Percentiles rank a stretch among this genome's conserved stretches.
Evolutionary conservation across 2,113 vertebrate species (phyloP).

Genomic region (Barbus barbus): DNA sequence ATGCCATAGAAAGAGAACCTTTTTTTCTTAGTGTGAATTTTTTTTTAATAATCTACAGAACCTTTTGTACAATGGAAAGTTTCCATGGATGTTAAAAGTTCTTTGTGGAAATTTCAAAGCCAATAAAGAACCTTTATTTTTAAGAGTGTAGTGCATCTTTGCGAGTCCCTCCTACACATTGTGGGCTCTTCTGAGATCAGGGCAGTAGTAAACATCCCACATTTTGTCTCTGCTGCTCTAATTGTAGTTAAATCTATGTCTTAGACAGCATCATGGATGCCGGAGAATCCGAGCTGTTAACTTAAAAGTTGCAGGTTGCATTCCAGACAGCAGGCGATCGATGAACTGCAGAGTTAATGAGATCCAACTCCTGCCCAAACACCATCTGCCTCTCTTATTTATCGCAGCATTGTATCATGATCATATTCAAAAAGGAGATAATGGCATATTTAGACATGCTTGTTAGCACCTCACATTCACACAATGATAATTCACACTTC

Average conservation of each 20-base stretch:
- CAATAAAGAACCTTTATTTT: background rate
- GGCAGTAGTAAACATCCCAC: conserved; percentile 23
- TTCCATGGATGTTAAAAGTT: background rate
- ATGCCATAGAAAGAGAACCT: too few relatives aligned
- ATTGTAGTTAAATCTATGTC: conserved; percentile 11
- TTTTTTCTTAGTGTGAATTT: too few relatives aligned
- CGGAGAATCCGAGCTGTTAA: conserved; percentile 30
- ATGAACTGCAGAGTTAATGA: conserved; percentile 35
- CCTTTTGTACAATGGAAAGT: background rate
- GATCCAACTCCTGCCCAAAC: conserved; percentile 39
- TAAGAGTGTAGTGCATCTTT: background rate
- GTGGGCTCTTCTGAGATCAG: conserved; percentile 24
- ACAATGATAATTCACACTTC: conserved; percentile 30
- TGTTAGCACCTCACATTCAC: conserved; percentile 22
- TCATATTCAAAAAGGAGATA: conserved; percentile 5
- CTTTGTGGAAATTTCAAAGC: background rate
- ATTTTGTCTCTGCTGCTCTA: background rate
- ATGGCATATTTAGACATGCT: conserved; percentile 26
- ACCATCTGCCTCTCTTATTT: conserved; percentile 24
- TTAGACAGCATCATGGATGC: conserved; percentile 23
- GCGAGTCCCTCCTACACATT: conserved; percentile 14
- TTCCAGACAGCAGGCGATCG: conserved; percentile 24
- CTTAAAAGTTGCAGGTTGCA: conserved; percentile 38
- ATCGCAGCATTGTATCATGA: background rate
- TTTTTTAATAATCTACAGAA: too few relatives aligned